Evolutionary conservation across 2,113 vertebrate genomes (phyloP).

Genomic region (Neodon shergylaensis): DNA sequence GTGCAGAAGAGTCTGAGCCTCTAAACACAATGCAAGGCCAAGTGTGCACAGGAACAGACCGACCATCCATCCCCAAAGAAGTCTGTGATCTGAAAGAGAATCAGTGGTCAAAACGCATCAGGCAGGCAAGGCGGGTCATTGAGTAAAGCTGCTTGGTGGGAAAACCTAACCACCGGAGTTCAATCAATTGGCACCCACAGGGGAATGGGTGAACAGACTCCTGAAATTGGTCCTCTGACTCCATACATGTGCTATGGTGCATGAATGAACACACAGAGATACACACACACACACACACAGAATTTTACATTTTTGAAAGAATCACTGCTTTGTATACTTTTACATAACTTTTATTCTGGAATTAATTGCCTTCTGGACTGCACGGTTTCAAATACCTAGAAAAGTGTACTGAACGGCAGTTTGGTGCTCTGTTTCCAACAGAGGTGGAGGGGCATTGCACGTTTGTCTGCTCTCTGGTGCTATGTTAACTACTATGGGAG

Average conservation of each 20-base stretch:
- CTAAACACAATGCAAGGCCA: neutral
- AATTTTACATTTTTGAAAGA: neutral
- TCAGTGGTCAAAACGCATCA: neutral
- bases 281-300: neutral
- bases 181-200: neutral
- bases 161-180: neutral
- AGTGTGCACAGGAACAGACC: neutral
- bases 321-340: neutral
- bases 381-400: neutral
- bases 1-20: neutral
- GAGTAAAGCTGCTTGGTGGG: neutral
- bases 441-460: neutral
- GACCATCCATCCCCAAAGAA: constrained; percentile 9
- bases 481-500: neutral
- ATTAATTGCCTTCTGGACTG: neutral
- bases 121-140: neutral
- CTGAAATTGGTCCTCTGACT: neutral
- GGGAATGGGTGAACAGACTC: neutral
- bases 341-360: neutral
- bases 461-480: neutral
- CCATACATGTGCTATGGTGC: neutral
- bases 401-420: neutral
- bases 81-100: neutral
- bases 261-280: neutral
- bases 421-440: neutral